Base-by-base conservation (phyloP, 2,888 invertebrate genomes). In the Lydus trimaculatus region DNA sequence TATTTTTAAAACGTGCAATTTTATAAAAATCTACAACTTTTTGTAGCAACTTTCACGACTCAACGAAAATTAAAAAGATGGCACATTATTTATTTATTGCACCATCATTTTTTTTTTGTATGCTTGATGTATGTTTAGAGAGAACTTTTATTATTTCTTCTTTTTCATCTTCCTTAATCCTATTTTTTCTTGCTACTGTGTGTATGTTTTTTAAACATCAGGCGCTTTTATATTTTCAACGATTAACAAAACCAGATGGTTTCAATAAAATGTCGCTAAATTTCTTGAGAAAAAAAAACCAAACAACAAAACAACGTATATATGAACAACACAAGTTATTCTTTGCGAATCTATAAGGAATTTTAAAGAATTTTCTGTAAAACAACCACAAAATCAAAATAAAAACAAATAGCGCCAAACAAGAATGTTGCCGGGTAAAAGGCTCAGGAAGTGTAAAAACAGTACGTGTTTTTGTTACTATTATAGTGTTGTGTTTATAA, bases 401-500 rank as follows among this genome's bases (percentile, higher is more conserved):
- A 17, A 6, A 43, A 43, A 43, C 5, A 43, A 43, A 43, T 13
- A 17, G 17, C n/a, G 5, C 43, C 7, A 43, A n/a, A 43, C n/a
- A 39, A 17, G 43, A 43, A 43, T 43, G 43, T 43, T 43, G 43
- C 17, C 43, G n/a, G 43, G 17, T 43, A 13, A 17, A 43, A 43
- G 17, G 43, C 43, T 43, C 17, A 43, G 43, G 43, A 43, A 43
- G 17, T 43, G 17, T n/a, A 17, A 17, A 43, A 43, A 43, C 43
- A 43, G n/a, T 43, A 43, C 43, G 43, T 43, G 17, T 43, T n/a
- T 43, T 43, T 43, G 43, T 43, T 43, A 43, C 43, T n/a, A 43
- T 43, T 43, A 43, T 43, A 43, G 43, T 43, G 43, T 43, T 43
- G 43, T 77, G 75, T 78, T 77, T 81, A 81, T 81, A 81, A 80